Evolutionary conservation across 2,113 vertebrate species (phyloP).

Genomic region (Podarcis cretensis): DNA sequence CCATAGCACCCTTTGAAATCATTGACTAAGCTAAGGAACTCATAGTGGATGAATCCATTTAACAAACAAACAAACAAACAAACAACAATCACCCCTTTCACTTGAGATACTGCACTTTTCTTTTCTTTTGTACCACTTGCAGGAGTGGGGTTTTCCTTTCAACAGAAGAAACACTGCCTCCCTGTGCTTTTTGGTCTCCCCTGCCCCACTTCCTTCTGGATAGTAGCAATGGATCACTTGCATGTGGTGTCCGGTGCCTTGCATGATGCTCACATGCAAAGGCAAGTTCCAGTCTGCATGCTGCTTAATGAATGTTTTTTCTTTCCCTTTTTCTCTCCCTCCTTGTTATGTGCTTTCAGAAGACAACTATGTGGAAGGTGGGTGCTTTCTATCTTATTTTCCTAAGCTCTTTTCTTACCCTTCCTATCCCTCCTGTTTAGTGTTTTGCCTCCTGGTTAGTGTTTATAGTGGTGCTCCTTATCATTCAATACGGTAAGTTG

Average conservation of each 20-base stretch:
- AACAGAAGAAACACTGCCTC: constrained; percentile 64
- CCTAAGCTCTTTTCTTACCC: constrained; percentile 71
- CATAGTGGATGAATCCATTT: constrained; percentile 21
- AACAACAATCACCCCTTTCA: constrained; percentile 8
- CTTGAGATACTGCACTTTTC: constrained; percentile 47
- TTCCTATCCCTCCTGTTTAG: constrained; percentile 63
- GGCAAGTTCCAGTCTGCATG: constrained; percentile 97
- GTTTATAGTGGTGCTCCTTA: constrained; percentile 61
- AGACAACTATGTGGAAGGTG: constrained; percentile 97
- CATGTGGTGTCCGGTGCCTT: constrained; percentile 97
- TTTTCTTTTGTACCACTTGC: constrained; percentile 45
- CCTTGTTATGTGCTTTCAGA: constrained; percentile 96
- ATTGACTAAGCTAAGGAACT: neutral
- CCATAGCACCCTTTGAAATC: constrained; percentile 16
- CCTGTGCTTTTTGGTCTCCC: constrained; percentile 69
- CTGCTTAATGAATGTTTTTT: constrained; percentile 98
- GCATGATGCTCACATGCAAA: constrained; percentile 96
- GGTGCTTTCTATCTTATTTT: constrained; percentile 86
- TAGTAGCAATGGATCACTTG: constrained; percentile 85
- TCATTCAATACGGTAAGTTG: constrained; percentile 78
- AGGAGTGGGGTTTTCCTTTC: constrained; percentile 25
- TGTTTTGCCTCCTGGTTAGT: constrained; percentile 65
- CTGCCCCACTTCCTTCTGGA: constrained; percentile 61
- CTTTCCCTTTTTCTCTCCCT: constrained; percentile 91
- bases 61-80: neutral